A percentile compares a stretch with the other conserved stretches of the same genome.
Evolutionary conservation across 1,140 invertebrate genomes (phyloP).

Genomic region (Cyphomyrmex costatus): DNA sequence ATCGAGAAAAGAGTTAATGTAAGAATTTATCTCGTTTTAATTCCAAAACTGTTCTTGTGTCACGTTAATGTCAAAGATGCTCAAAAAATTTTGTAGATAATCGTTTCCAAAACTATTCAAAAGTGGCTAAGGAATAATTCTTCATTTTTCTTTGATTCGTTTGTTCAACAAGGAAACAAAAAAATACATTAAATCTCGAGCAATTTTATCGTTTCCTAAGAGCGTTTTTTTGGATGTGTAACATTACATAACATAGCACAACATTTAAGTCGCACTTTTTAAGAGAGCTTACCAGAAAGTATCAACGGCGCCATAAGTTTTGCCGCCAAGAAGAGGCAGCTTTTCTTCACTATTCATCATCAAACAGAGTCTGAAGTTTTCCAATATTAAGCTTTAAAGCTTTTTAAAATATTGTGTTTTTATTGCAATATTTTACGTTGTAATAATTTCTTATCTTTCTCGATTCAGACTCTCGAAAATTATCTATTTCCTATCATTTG

Average conservation of each 20-base stretch:
- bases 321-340: constrained; percentile 62
- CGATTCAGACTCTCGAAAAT: constrained; percentile 29
- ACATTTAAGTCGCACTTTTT: not conserved
- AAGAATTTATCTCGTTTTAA: not conserved
- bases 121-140: not conserved
- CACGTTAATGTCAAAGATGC: not conserved
- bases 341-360: constrained; percentile 75
- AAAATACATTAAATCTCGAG: not conserved
- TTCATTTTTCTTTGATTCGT: not conserved
- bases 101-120: not conserved
- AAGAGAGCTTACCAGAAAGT: constrained; percentile 72
- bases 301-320: constrained; percentile 58
- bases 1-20: not conserved
- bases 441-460: constrained; percentile 25
- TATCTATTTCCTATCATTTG: not conserved
- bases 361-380: not conserved
- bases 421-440: too few relatives aligned
- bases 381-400: too few relatives aligned
- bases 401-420: too few relatives aligned
- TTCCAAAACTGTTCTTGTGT: not conserved
- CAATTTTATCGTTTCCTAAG: not conserved
- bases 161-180: not conserved
- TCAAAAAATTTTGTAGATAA: not conserved
- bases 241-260: not conserved
- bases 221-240: not conserved